Base-by-base conservation (phyloP, 2,888 invertebrate species). In the Cynaeus angustus region DNA sequence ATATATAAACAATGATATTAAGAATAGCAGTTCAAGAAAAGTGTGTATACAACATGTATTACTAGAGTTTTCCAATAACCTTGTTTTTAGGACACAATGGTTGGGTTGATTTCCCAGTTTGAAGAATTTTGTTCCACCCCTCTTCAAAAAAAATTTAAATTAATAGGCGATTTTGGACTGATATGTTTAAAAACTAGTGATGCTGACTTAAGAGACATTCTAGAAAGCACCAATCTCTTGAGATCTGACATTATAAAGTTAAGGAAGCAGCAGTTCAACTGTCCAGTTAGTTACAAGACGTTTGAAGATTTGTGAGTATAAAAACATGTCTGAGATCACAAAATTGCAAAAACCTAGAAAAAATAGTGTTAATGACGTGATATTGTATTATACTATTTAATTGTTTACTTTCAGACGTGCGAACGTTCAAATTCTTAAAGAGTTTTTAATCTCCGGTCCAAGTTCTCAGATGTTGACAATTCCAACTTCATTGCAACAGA, bases 381-480 rank as follows among this genome's bases (percentile, higher is more conserved):
- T n/a, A n/a, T n/a, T n/a, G n/a, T n/a, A n/a, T n/a, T n/a, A n/a
- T n/a, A n/a, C n/a, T n/a, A n/a, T n/a, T n/a, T n/a, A n/a, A 21
- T 21, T 21, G 21, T 3, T 21, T 21, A 4, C 7, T 75, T 77
- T 65, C 66, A 78, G 79, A 28, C 58, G 56, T 41, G 53, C 70
- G 1, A 72, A 77, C 21, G 72, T 78, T 1, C 64, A 72, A 14
- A 58, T 66, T 41, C 61, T 79, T 5, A 56, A 74, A 53, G 33
- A 70, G 0, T 78, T 76, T 64, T 61, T 80, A 28, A 43, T 68
- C 8, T 75, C 74, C 52, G 80, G 80, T 14, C 78, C 79, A 3
- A 80, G 79, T 12, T 70, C 73, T 52, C 70, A 73, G 37, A 65
- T 78, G 21, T 67, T 78, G 38, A 58, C 78, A 28, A 52, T 81